Conservation (phyloP, 1,140 invertebrate genomes). For the Yoshiicerus persimilis region DNA sequence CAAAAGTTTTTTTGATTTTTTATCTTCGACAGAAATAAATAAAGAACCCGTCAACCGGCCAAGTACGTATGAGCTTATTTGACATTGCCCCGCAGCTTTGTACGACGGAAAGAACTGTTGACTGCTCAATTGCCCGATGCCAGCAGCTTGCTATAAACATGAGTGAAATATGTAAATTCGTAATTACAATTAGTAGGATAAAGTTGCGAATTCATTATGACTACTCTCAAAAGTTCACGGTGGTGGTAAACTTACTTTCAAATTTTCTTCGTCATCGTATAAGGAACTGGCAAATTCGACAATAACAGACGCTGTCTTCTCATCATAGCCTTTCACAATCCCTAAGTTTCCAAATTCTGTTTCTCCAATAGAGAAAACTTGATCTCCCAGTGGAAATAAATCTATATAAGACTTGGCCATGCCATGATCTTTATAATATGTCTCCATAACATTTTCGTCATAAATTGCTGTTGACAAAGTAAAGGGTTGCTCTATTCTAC, state of each 20-base stretch:
- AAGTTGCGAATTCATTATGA: not conserved
- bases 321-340: conserved; percentile 28
- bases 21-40: conserved; percentile 56
- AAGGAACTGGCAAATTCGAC: not conserved
- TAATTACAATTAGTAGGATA: not conserved
- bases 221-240: not conserved
- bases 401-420: conserved; percentile 10
- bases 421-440: conserved; percentile 26
- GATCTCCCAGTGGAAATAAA: conserved; percentile 27
- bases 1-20: not conserved
- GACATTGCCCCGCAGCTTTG: conserved; percentile 59
- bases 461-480: conserved; percentile 70
- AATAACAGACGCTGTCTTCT: not conserved
- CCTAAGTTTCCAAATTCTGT: conserved; percentile 27
- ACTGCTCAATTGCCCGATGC: not conserved
- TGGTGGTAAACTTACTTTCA: not conserved
- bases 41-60: conserved; percentile 82
- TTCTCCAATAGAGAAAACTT: conserved; percentile 34
- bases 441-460: conserved; percentile 52
- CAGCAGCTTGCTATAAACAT: not conserved
- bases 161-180: not conserved
- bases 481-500: conserved; percentile 60
- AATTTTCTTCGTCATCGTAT: conserved; percentile 25
- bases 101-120: conserved; percentile 40
- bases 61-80: conserved; percentile 69